phyloP scores from a whole-genome alignment of 2,888 invertebrate genomes.

The Malacosoma neustria region DNA sequence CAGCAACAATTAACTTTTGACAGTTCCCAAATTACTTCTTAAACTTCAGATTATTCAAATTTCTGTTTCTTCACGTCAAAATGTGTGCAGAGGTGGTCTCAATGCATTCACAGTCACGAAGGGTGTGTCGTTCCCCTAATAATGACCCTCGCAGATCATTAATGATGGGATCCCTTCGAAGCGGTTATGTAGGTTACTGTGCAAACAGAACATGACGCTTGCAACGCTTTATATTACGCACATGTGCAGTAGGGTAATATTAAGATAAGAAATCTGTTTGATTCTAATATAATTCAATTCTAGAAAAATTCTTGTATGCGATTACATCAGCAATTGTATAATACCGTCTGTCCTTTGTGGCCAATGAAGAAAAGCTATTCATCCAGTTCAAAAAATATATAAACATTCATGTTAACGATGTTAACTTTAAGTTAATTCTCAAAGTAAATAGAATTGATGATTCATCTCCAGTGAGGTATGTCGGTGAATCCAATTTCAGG shows the following conservation, averaged over 20 bases:
- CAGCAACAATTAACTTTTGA: not conserved
- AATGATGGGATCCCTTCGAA: constrained; percentile 65
- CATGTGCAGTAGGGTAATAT: not conserved
- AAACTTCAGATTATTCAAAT: constrained; percentile 7
- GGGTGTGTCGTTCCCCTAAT: constrained; percentile 51
- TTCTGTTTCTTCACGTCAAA: constrained; percentile 13
- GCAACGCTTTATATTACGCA: constrained; percentile 8
- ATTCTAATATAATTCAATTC: too few species aligned
- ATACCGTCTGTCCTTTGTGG: too few species aligned
- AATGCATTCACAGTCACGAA: constrained; percentile 67
- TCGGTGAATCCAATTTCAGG: too few species aligned
- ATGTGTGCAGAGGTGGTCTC: constrained; percentile 33
- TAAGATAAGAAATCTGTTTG: too few species aligned
- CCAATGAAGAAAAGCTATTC: too few species aligned
- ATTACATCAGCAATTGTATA: too few species aligned
- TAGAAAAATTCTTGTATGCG: too few species aligned
- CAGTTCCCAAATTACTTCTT: constrained; percentile 9
- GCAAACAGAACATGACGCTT: constrained; percentile 59
- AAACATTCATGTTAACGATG: too few species aligned
- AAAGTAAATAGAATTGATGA: too few species aligned
- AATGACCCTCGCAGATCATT: constrained; percentile 60
- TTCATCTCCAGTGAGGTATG: too few species aligned
- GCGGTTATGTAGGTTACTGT: constrained; percentile 71
- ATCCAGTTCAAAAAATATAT: too few species aligned
- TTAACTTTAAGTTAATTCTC: too few species aligned